Base-by-base conservation (phyloP, 1,140 invertebrate genomes). In the Pissodes strobi region DNA sequence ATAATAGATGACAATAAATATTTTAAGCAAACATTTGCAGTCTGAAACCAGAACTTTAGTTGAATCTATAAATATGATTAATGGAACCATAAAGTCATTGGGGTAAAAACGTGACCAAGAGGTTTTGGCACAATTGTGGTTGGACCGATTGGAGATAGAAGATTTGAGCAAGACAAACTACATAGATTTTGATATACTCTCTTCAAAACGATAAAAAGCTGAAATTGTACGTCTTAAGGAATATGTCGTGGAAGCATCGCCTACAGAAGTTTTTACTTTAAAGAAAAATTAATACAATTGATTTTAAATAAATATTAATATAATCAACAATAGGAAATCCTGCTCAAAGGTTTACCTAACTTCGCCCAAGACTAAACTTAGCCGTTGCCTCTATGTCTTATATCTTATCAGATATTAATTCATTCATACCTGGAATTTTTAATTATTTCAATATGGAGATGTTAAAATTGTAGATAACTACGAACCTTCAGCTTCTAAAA, bases 401-500 rank as follows among this genome's bases (percentile, higher is more conserved):
- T n/a, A n/a, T n/a, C n/a, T n/a, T n/a, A n/a, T n/a, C n/a, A n/a
- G n/a, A n/a, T n/a, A n/a, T n/a, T n/a, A n/a, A n/a, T n/a, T n/a
- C n/a, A n/a, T n/a, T n/a, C n/a, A n/a, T n/a, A n/a, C n/a, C n/a
- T n/a, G n/a, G n/a, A n/a, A n/a, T n/a, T n/a, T n/a, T n/a, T n/a
- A n/a, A n/a, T n/a, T n/a, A n/a, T n/a, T n/a, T n/a, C n/a, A n/a
- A n/a, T n/a, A n/a, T n/a, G n/a, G n/a, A n/a, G n/a, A n/a, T n/a
- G n/a, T n/a, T n/a, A n/a, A n/a, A n/a, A n/a, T n/a, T 45, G 15
- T 17, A 34, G 25, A 49, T 48, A 49, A 9, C 12, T 48, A 30
- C n/a, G 58, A 61, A 10, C 46, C 48, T 19, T 49, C 46, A 13
- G 18, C 58, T 10, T 61, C 58, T 6, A 61, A 52, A 43, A 61